A percentile compares a stretch with the other conserved stretches of the same genome.
phyloP scores from a whole-genome alignment of 1,140 invertebrate genomes.

The Ephestia elutella region DNA sequence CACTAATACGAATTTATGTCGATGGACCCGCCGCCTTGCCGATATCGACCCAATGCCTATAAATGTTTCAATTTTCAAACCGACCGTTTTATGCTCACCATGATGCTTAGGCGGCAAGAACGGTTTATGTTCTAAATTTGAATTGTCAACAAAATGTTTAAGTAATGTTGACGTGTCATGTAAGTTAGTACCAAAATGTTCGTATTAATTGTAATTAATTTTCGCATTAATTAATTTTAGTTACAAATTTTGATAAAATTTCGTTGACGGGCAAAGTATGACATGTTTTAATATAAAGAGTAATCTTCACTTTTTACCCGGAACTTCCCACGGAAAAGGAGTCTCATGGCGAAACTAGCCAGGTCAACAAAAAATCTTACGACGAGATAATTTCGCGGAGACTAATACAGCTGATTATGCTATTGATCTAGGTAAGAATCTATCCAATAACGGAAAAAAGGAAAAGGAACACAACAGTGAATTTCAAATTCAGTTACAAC shows the following conservation, averaged over 20 bases:
- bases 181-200: no score
- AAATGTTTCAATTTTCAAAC: slow-evolving; percentile 53
- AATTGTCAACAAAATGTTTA: neutral
- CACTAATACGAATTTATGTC: slow-evolving; percentile 71
- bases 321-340: no score
- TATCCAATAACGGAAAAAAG: neutral
- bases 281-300: no score
- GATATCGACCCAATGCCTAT: slow-evolving; percentile 57
- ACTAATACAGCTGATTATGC: no score
- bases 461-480: neutral
- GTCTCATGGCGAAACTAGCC: no score
- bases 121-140: neutral
- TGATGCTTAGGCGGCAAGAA: slow-evolving; percentile 5
- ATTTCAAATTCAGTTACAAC: neutral
- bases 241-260: no score
- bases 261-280: no score
- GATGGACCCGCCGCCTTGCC: slow-evolving; percentile 43
- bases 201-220: no score
- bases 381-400: no score
- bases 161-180: neutral
- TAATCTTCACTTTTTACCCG: no score
- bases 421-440: neutral
- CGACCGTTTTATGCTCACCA: slow-evolving; percentile 30
- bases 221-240: no score
- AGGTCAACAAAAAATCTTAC: no score